phyloP scores from a whole-genome alignment of 2,113 vertebrate genomes.

The Progne subis region DNA sequence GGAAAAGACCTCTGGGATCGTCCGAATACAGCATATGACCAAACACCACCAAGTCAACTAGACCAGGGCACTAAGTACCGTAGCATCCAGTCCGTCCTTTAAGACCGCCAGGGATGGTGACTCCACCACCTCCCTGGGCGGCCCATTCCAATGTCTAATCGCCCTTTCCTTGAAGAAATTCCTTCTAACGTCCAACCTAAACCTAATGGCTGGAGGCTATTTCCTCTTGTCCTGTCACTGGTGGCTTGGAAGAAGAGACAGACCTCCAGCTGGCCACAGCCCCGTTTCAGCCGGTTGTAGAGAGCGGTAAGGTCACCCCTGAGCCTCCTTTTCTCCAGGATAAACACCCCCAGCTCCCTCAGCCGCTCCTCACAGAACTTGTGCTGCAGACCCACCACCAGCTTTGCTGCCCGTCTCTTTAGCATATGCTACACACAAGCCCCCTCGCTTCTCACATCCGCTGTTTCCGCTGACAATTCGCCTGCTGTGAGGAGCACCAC shows the following conservation, averaged over 20 bases:
- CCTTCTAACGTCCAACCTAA: background rate
- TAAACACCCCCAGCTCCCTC: background rate
- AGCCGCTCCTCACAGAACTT: rapidly evolving
- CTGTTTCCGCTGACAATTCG: rapidly evolving
- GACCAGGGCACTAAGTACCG: background rate
- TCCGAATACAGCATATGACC: too few species aligned
- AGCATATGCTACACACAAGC: rapidly evolving
- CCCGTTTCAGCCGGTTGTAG: too few species aligned
- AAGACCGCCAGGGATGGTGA: background rate
- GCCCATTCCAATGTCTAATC: background rate
- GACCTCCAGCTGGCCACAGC: rapidly evolving
- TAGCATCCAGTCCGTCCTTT: background rate
- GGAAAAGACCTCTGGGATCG: background rate
- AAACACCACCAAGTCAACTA: background rate
- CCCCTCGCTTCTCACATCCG: rapidly evolving
- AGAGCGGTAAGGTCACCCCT: rapidly evolving
- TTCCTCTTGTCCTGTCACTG: background rate
- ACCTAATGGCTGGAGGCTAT: background rate
- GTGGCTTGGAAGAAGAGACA: background rate
- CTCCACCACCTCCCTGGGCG: too few species aligned
- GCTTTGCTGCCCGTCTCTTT: background rate
- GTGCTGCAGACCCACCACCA: background rate
- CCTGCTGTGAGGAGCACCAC: background rate
- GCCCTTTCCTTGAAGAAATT: background rate
- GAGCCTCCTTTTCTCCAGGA: background rate